phyloP scores from a whole-genome alignment of 1,140 invertebrate species.

The Aphidius ervi region DNA sequence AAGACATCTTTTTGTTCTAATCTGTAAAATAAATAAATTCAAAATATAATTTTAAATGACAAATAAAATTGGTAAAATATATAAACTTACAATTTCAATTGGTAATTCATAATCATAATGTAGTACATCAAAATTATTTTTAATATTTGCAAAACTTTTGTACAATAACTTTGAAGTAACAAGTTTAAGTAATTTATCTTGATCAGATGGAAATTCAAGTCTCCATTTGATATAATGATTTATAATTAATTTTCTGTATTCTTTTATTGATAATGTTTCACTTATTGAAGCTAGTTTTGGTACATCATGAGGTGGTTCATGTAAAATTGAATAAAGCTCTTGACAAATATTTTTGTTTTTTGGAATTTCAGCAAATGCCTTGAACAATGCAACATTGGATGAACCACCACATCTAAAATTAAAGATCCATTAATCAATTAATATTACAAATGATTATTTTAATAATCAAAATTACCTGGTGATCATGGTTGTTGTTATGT shows the following conservation, averaged over 20 bases:
- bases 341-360: not conserved
- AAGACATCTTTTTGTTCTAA: conserved; percentile 52
- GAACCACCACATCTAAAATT: conserved; percentile 2
- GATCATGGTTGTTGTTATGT: conserved; percentile 7
- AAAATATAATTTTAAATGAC: too few species aligned
- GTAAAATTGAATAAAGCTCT: conserved; percentile 11
- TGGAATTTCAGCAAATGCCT: conserved; percentile 8
- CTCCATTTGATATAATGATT: conserved; percentile 14
- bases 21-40: conserved; percentile 29
- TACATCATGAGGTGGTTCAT: conserved; percentile 5
- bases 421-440: not conserved
- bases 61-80: not conserved
- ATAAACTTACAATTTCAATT: conserved; percentile 33
- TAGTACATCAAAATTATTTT: conserved; percentile 50
- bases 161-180: conserved; percentile 25
- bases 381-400: conserved; percentile 5
- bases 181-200: not conserved
- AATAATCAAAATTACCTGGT: conserved; percentile 4
- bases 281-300: not conserved
- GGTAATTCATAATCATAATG: conserved; percentile 49
- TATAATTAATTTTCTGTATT: conserved; percentile 10
- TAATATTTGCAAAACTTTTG: conserved; percentile 49
- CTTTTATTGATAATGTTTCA: not conserved
- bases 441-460: not conserved
- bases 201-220: conserved; percentile 8